Percentiles rank a stretch among this genome's conserved stretches.
Evolutionary conservation across 1,140 invertebrate species (phyloP).

Genomic region (Megalonaias nervosa): DNA sequence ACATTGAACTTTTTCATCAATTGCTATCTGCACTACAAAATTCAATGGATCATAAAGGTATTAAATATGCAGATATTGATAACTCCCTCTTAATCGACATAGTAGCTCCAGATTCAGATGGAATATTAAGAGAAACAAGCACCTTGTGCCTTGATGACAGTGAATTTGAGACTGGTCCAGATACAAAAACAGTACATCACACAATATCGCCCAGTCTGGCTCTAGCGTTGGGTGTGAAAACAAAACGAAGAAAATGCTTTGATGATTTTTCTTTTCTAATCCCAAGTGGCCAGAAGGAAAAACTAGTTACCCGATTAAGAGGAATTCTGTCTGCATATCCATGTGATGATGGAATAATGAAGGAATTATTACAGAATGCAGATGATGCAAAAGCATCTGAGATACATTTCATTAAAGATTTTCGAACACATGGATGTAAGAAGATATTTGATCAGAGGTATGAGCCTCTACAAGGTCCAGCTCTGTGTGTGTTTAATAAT

Average conservation of each 20-base stretch:
- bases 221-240: conserved; percentile 37
- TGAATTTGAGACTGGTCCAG: conserved; percentile 2
- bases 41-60: background rate
- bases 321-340: conserved; percentile 59
- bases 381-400: conserved; percentile 65
- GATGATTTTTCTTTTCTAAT: conserved; percentile 3
- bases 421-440: conserved; percentile 36
- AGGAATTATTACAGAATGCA: conserved; percentile 70
- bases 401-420: conserved; percentile 61
- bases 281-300: conserved; percentile 59
- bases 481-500: conserved; percentile 64
- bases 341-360: conserved; percentile 49
- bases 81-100: conserved; percentile 2
- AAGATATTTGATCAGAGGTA: conserved; percentile 41
- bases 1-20: conserved; percentile 6
- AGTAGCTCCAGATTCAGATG: conserved; percentile 35
- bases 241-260: conserved; percentile 34
- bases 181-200: conserved; percentile 36
- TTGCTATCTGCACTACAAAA: conserved; percentile 5
- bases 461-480: conserved; percentile 54
- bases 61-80: conserved; percentile 1
- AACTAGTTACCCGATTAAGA: conserved; percentile 56
- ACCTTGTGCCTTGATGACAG: conserved; percentile 44
- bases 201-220: conserved; percentile 30
- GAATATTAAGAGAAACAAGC: conserved; percentile 18